Conservation (phyloP, 2,113 vertebrate species). For the Hyperopisus bebe region DNA sequence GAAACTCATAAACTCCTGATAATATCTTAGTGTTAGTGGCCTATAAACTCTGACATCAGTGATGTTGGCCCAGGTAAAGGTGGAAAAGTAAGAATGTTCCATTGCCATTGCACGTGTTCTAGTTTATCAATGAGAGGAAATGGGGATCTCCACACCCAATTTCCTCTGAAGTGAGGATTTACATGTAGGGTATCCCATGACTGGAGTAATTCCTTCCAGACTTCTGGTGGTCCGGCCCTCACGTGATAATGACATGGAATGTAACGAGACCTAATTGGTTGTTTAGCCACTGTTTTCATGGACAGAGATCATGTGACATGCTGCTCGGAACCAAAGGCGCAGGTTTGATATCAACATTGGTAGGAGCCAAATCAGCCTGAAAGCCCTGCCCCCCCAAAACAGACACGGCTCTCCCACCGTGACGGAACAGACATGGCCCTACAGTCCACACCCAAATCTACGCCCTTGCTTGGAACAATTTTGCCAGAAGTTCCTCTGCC, state of each 20-base stretch:
- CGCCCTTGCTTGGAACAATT: not conserved
- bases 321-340: not conserved
- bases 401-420: not conserved
- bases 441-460: not conserved
- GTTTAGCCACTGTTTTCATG: not conserved
- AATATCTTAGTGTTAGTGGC: not conserved
- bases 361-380: not conserved
- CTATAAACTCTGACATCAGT: not conserved
- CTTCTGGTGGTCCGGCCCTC: slow-evolving; percentile 85
- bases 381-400: not conserved
- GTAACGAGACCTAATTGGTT: slow-evolving; percentile 63
- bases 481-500: not conserved
- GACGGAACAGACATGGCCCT: not conserved
- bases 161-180: slow-evolving; percentile 97
- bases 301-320: not conserved
- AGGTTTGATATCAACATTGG: not conserved
- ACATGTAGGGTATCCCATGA: slow-evolving; percentile 88
- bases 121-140: slow-evolving; percentile 95
- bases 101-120: slow-evolving; percentile 61
- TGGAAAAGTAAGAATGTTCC: slow-evolving; percentile 43
- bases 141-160: slow-evolving; percentile 99
- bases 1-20: not conserved
- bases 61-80: not conserved
- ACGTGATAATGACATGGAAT: slow-evolving; percentile 67
- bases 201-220: slow-evolving; percentile 93